These are phyloP conservation scores for Hypolimnas misippus DNA, from an alignment of 2,888 invertebrate genomes.

Conservation along the genomic window DNA sequence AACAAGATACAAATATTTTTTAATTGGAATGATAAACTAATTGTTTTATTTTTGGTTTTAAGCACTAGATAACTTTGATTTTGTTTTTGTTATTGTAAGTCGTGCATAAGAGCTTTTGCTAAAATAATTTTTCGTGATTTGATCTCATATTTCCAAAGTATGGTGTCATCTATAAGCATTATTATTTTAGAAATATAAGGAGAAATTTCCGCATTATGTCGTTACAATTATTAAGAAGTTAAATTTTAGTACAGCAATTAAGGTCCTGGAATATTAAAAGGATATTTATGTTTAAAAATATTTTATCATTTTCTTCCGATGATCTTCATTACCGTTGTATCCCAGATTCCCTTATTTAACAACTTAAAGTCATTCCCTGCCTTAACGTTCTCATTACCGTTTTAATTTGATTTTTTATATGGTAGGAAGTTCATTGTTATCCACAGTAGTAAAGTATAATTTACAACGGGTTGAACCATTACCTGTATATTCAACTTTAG, in stretches of 20 bases:
- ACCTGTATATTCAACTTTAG: background rate
- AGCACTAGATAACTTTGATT: too few relatives aligned
- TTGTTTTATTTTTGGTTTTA: too few relatives aligned
- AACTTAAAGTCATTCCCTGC: background rate
- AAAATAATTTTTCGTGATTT: too few relatives aligned
- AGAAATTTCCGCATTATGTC: background rate
- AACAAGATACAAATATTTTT: background rate
- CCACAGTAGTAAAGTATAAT: background rate
- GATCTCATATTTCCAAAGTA: too few relatives aligned
- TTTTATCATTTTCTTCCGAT: background rate
- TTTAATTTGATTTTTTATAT: background rate
- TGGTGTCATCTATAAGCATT: too few relatives aligned
- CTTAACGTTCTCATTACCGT: constrained; percentile 10
- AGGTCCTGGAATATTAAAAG: too few relatives aligned
- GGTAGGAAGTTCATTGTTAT: background rate
- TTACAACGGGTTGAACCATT: background rate
- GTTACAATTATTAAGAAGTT: too few relatives aligned
- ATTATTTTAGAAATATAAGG: too few relatives aligned
- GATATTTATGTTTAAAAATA: background rate
- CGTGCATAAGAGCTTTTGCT: too few relatives aligned
- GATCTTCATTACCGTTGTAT: background rate
- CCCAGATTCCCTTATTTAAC: background rate
- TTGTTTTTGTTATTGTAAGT: too few relatives aligned
- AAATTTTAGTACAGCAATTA: too few relatives aligned
- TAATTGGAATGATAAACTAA: background rate